Percentiles rank a stretch among this genome's conserved stretches.
phyloP scores from a whole-genome alignment of 2,888 invertebrate species.

The Trachelus iudaicus region DNA sequence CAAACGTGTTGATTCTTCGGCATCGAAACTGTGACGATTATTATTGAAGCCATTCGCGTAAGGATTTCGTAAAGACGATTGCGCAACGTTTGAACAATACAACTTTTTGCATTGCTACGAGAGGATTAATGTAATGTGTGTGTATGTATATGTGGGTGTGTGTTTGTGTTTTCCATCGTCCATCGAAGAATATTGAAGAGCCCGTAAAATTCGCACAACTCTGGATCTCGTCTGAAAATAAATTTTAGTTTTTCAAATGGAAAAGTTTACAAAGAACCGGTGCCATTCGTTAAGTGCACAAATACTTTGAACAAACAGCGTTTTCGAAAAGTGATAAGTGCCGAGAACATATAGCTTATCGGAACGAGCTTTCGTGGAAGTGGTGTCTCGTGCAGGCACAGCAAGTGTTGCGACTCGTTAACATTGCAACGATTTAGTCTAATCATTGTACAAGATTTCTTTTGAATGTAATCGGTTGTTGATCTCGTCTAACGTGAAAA shows the following conservation, averaged over 20 bases:
- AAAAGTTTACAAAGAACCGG: conserved; percentile 3
- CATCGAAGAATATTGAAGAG: neutral
- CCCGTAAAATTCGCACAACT: neutral
- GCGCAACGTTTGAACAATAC: neutral
- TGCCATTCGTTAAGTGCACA: neutral
- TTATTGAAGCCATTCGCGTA: neutral
- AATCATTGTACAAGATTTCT: neutral
- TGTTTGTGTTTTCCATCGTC: neutral
- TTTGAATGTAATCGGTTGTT: neutral
- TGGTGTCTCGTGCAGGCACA: neutral
- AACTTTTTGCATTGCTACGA: neutral
- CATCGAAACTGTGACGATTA: neutral
- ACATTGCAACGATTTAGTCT: neutral
- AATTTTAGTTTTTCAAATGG: neutral
- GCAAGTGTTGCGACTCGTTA: neutral
- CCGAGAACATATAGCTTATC: neutral
- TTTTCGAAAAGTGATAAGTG: neutral
- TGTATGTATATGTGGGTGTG: neutral
- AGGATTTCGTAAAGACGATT: neutral
- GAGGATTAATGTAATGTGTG: neutral
- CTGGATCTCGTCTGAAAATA: neutral
- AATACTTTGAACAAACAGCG: neutral
- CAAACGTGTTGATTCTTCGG: neutral
- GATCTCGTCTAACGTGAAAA: neutral
- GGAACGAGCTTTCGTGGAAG: neutral